A percentile compares a stretch with the other conserved stretches of the same genome.
phyloP scores from a whole-genome alignment of 2,113 vertebrate genomes.

The Ptychochromis oligacanthus region DNA sequence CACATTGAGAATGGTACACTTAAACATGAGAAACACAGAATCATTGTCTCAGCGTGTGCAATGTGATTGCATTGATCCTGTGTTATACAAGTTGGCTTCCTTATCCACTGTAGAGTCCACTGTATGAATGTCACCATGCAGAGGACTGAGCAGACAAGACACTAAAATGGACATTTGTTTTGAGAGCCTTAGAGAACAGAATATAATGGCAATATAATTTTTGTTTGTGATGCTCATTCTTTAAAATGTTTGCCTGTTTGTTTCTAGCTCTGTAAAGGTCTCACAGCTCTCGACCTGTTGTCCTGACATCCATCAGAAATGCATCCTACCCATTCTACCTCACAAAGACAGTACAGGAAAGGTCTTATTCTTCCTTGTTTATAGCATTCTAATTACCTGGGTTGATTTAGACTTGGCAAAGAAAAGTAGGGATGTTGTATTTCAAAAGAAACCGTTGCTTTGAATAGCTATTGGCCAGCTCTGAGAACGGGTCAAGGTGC shows the following conservation, averaged over 20 bases:
- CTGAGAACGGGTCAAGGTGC: conserved; percentile 67
- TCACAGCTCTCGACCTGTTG: conserved; percentile 41
- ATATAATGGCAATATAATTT: conserved; percentile 23
- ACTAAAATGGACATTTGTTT: conserved; percentile 22
- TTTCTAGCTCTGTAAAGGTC: conserved; percentile 55
- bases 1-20: not conserved
- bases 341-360: conserved; percentile 51
- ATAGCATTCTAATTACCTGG: conserved; percentile 66
- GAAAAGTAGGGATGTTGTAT: conserved; percentile 55
- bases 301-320: conserved; percentile 60
- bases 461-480: conserved; percentile 68
- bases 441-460: conserved; percentile 58
- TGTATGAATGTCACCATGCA: not conserved
- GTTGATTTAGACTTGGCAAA: conserved; percentile 66
- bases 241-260: conserved; percentile 51
- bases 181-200: conserved; percentile 15
- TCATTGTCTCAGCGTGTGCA: not conserved
- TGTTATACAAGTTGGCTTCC: not conserved
- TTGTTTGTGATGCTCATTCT: conserved; percentile 27
- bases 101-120: not conserved
- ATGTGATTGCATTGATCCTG: conserved; percentile 11
- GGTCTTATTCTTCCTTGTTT: conserved; percentile 68
- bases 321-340: conserved; percentile 31
- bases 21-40: not conserved
- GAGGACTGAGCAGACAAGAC: not conserved